Evolutionary conservation across 35 echinoderm and acorn worm species (phyloP).

Genomic region (Diadema setosum): DNA sequence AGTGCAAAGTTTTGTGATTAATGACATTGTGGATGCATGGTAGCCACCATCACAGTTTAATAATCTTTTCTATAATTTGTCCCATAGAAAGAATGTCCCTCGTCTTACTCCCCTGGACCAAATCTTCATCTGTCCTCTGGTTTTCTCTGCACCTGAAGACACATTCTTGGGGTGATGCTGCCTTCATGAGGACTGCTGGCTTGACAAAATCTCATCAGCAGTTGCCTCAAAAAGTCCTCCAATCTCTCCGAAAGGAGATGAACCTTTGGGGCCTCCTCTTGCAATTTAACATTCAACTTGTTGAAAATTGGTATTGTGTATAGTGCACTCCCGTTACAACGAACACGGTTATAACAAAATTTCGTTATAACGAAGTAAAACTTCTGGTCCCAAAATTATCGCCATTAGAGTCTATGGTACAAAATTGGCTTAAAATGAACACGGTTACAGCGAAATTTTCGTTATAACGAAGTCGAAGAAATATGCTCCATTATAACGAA

Average conservation of each 20-base stretch:
- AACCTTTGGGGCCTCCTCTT: conserved; percentile 42
- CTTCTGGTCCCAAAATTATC: no score
- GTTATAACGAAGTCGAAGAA: no score
- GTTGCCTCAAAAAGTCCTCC: not conserved
- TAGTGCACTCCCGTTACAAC: no score
- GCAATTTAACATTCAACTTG: conserved; percentile 28
- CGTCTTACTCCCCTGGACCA: not conserved
- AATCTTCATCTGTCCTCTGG: not conserved
- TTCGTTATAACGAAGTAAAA: no score
- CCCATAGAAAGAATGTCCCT: not conserved
- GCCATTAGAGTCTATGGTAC: no score
- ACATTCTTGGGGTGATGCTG: not conserved
- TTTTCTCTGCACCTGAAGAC: not conserved
- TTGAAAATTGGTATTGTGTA: conserved; percentile 58
- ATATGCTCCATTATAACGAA: no score
- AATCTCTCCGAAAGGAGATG: conserved; percentile 18
- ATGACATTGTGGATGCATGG: no score
- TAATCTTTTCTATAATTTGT: not conserved
- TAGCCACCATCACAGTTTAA: no score
- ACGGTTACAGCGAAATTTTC: no score
- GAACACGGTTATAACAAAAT: no score
- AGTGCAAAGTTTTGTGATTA: no score
- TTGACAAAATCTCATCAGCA: not conserved
- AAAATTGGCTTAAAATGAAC: no score
- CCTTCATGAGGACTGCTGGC: not conserved